A percentile compares a stretch with the other conserved stretches of the same genome.
Conservation (phyloP, 2,113 vertebrate genomes). For the Anhinga rufa region DNA sequence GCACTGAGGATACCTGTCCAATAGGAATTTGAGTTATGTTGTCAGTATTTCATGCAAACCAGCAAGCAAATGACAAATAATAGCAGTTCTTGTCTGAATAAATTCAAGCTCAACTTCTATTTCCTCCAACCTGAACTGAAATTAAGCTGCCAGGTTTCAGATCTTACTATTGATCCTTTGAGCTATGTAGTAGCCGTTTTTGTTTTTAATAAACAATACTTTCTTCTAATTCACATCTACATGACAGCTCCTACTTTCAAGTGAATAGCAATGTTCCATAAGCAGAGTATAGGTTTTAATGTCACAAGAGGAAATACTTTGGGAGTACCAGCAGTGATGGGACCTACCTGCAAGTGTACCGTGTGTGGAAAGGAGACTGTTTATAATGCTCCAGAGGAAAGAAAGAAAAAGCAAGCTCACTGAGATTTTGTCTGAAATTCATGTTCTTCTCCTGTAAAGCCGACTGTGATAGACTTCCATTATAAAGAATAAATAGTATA, state of each 20-base stretch:
- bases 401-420: background rate
- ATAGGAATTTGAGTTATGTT: background rate
- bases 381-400: background rate
- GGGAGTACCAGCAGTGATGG: background rate
- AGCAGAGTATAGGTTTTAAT: background rate
- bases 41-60: background rate
- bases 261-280: background rate
- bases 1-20: background rate
- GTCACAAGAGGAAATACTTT: background rate
- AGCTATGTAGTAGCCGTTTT: background rate
- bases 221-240: background rate
- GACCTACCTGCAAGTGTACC: background rate
- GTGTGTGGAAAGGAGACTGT: background rate
- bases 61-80: background rate
- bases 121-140: background rate
- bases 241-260: background rate
- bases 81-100: background rate
- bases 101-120: background rate
- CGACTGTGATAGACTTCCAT: background rate
- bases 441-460: background rate
- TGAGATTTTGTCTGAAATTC: background rate
- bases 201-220: background rate
- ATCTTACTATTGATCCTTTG: background rate
- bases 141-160: background rate
- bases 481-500: background rate